Base-by-base conservation (phyloP, 2,797 vertebrate genomes). In the Hybognathus amarus region DNA sequence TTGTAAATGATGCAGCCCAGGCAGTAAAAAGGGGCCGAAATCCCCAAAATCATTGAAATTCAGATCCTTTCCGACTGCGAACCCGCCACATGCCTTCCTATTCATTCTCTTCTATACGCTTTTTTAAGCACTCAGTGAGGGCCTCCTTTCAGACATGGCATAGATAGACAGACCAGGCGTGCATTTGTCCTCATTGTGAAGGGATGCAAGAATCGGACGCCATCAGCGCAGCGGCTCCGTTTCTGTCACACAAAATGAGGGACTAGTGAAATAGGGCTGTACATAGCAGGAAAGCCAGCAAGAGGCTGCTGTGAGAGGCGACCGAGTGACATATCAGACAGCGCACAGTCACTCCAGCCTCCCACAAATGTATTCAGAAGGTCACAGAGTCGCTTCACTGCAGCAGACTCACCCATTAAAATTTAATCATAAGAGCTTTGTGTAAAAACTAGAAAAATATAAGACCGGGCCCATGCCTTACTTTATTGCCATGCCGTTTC, bases 381-480 rank as follows among this genome's bases (percentile, higher is more conserved):
- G 92, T 94, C 92, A 93, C 85, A 88, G 89, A 88, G 88, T 87
- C 85, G 85, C 89, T 89, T 89, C 89, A 90, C 88, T 88, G 88
- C 88, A 83, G 90, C 89, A 88, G 85, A 87, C 90, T 89, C 77
- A 81, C 86, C 88, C 92, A 92, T 94, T 92, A 92, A 92, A 93
- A 92, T 93, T 88, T 89, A 91, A 93, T 93, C 90, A 92, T 89
- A 92, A 91, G 90, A 90, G 89, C 88, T 93, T 93, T 88, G 92
- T 92, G 89, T 88, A 87, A 92, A 85, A 85, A 93, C 90, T 87
- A 87, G 45, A 85, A 92, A 83, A 82, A 92, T 83, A 86, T 77
- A 83, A 92, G 87, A 82, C 88, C 84, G 79, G 80, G 56, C 83
- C 82, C 59, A 38, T 66, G 27, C 18, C 36, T 56, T 80, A 74